Base-by-base conservation (phyloP, 2,888 invertebrate species). In the Drosophila nr. fundita region DNA sequence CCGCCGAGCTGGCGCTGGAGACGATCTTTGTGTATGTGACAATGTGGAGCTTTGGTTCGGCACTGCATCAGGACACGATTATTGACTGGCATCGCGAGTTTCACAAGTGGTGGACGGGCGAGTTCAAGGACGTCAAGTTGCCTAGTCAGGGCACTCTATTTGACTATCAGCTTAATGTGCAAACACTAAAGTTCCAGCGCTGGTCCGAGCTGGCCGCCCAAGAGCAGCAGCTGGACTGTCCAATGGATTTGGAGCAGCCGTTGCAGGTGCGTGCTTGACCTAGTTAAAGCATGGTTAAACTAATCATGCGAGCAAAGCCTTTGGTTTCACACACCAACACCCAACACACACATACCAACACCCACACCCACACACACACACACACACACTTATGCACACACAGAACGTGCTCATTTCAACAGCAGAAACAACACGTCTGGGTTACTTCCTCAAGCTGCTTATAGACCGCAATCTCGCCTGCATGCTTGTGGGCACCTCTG, bases 21-120 rank as follows among this genome's bases (percentile, higher is more conserved):
- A 95, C 96, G 13, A 98, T 98, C 92, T 99, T 99, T 93, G 97
- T 96, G 5, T 99, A 99, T 92, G 96, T 96, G 36, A 95, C 96
- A 68, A 95, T 98, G 58, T 99, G 99, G 99, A 97, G 98, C 2
- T 99, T 99, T 91, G 99, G 99, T 4, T 98, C 98, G 0, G 96
- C 96, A 0, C 94, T 97, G 75, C 97, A 97, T 93, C 97, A 97
- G 94, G 98, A 99, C 93, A 96, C 97, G 93, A 94, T 97, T 62
- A 95, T 97, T 15, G 99, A 99, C 92, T 98, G 98, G 96, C 95
- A 98, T 61, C 96, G 96, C 75, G 99, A 99, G 92, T 99, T 99
- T 93, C 98, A 97, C 91, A 98, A 98, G 93, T 99, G 98, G 98
- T 99, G 98, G 95, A 94, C 95, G 36, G 96, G 96, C 75, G 99